phyloP scores from a whole-genome alignment of 2,888 invertebrate species.

The Euplexia lucipara region DNA sequence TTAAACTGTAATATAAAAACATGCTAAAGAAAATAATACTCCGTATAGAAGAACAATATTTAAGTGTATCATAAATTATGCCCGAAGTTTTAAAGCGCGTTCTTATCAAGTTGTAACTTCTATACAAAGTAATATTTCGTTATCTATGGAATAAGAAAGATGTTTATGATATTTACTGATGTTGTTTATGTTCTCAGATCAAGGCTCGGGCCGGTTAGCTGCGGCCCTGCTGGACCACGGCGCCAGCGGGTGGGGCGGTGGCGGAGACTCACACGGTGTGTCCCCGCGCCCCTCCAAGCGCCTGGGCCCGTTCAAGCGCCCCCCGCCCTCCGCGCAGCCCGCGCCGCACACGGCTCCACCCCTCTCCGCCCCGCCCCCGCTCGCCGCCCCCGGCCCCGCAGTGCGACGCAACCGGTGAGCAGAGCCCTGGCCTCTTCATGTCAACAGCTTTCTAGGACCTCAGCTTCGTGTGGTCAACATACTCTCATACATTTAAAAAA shows the following conservation, averaged over 20 bases:
- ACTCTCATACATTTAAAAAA: constrained; percentile 6
- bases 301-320: constrained; percentile 92
- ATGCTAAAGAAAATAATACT: constrained; percentile 8
- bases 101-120: too few species aligned
- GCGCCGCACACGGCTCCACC: constrained; percentile 62
- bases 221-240: constrained; percentile 92
- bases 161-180: constrained; percentile 4
- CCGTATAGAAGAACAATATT: neutral
- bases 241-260: constrained; percentile 80
- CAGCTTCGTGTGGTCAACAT: constrained; percentile 19
- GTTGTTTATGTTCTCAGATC: constrained; percentile 69
- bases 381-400: constrained; percentile 69
- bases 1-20: constrained; percentile 31
- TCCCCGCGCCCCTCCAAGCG: constrained; percentile 94
- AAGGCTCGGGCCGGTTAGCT: constrained; percentile 88
- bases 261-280: constrained; percentile 74
- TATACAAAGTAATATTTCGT: constrained; percentile 5
- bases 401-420: constrained; percentile 80
- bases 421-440: constrained; percentile 7
- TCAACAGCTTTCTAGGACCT: constrained; percentile 40
- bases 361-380: constrained; percentile 65
- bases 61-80: neutral
- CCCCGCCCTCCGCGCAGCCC: constrained; percentile 65
- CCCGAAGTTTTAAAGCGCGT: neutral
- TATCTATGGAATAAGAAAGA: neutral